Evolutionary conservation across 2,888 invertebrate genomes (phyloP).

Genomic region (Ariolimax columbianus): DNA sequence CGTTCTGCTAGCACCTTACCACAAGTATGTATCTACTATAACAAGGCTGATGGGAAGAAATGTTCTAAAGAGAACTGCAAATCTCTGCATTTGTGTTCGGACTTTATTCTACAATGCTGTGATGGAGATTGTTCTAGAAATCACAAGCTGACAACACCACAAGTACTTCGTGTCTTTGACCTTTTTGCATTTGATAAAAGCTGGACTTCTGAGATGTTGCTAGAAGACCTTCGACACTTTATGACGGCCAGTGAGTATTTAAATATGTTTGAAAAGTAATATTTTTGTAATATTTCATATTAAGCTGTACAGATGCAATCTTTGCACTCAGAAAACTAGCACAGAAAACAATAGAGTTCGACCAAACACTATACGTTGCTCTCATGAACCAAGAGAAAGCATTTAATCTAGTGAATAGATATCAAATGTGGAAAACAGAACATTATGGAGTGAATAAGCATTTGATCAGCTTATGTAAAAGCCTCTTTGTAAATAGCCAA

Average conservation of each 20-base stretch:
- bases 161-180: slow-evolving; percentile 12
- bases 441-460: no score
- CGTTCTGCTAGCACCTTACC: slow-evolving; percentile 3
- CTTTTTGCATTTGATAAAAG: slow-evolving; percentile 10
- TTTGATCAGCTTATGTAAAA: no score
- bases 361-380: no score
- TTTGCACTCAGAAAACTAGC: no score
- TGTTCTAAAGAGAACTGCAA: slow-evolving; percentile 22
- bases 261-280: no score
- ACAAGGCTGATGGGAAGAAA: slow-evolving; percentile 14
- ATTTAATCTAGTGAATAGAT: no score
- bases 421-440: no score
- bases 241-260: slow-evolving; percentile 24
- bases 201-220: slow-evolving; percentile 14
- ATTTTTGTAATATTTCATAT: no score
- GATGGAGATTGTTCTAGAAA: not conserved
- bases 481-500: no score
- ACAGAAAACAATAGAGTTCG: no score
- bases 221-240: slow-evolving; percentile 13
- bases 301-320: no score
- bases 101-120: slow-evolving; percentile 7
- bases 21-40: slow-evolving; percentile 39
- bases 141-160: not conserved
- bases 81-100: slow-evolving; percentile 31
- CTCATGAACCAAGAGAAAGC: no score